Evolutionary conservation across 2,888 invertebrate species (phyloP).

Genomic region (Agonopterix alstromeriana): DNA sequence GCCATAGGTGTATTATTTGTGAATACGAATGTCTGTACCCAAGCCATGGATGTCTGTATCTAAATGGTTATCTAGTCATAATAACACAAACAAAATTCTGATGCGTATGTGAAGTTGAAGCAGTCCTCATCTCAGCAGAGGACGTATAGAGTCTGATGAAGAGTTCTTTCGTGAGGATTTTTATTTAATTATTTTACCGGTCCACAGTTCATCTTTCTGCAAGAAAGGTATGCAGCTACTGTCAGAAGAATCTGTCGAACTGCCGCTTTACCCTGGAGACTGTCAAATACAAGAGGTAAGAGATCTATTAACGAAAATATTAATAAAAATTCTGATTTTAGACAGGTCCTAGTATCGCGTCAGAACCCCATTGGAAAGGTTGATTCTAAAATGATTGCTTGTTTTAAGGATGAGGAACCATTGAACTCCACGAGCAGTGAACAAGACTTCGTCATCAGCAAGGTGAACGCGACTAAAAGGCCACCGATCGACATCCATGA

Average conservation of each 20-base stretch:
- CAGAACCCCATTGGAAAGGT: too few relatives aligned
- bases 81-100: too few relatives aligned
- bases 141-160: neutral
- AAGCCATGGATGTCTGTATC: too few relatives aligned
- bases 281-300: constrained; percentile 80
- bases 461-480: constrained; percentile 40
- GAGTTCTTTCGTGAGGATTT: neutral
- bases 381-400: neutral
- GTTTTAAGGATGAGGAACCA: constrained; percentile 36
- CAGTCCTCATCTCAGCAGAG: too few relatives aligned
- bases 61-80: too few relatives aligned
- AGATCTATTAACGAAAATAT: neutral
- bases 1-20: too few relatives aligned
- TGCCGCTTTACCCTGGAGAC: constrained; percentile 86
- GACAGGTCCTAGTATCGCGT: too few relatives aligned
- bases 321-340: neutral
- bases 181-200: neutral
- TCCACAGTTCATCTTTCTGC: constrained; percentile 85
- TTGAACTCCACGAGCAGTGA: constrained; percentile 30
- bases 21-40: too few relatives aligned
- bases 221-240: constrained; percentile 84
- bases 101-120: too few relatives aligned
- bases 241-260: constrained; percentile 83
- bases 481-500: constrained; percentile 46
- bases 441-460: constrained; percentile 24